A percentile compares a stretch with the other conserved stretches of the same genome.
Conservation (phyloP, 2,113 vertebrate genomes). For the Sitta europaea region DNA sequence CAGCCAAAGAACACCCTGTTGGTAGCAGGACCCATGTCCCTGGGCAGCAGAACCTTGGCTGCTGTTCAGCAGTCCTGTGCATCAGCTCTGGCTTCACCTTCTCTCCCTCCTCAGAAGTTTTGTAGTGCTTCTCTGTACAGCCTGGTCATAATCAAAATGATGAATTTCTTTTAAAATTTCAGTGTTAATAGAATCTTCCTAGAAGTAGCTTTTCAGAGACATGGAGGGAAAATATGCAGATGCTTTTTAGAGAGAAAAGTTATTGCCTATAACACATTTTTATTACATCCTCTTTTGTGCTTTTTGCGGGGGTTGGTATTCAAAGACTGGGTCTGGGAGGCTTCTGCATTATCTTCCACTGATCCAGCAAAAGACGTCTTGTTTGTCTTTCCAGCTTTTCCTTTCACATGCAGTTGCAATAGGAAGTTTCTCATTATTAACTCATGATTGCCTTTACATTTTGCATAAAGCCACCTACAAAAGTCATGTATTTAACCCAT, state of each 20-base stretch:
- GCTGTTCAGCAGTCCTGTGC: background rate
- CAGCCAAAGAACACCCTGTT: fast-evolving
- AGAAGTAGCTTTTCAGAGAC: background rate
- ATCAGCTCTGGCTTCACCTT: background rate
- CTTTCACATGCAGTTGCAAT: background rate
- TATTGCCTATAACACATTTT: background rate
- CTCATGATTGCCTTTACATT: background rate
- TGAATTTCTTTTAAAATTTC: fast-evolving
- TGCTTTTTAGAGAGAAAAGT: background rate
- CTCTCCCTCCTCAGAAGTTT: background rate
- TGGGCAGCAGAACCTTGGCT: background rate
- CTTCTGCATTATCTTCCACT: background rate
- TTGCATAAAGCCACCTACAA: background rate
- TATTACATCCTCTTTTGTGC: background rate
- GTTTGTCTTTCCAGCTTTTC: background rate
- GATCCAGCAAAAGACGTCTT: background rate
- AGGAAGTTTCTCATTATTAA: background rate
- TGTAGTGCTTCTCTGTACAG: background rate
- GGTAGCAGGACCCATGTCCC: background rate
- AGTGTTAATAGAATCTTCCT: background rate
- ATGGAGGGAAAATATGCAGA: background rate
- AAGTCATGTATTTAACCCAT: background rate
- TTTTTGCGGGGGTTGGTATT: background rate
- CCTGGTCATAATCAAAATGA: background rate
- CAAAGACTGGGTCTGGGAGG: background rate